Percentiles rank a stretch among this genome's conserved stretches.
Conservation (phyloP, 2,797 vertebrate genomes). For the Sciurus carolinensis region DNA sequence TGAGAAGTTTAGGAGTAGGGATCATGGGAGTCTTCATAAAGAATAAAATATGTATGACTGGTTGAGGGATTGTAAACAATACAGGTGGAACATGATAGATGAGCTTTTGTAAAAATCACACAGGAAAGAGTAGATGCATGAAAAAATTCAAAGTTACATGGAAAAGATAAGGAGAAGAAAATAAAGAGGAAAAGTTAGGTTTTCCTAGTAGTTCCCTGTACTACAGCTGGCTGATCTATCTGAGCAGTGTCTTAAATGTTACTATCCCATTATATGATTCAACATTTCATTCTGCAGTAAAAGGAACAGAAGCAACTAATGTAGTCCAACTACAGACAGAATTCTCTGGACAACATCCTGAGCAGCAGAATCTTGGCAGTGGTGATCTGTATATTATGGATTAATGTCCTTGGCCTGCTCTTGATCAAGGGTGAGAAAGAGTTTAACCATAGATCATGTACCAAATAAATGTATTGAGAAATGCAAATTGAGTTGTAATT, state of each 20-base stretch:
- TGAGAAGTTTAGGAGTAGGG: slow-evolving; percentile 7
- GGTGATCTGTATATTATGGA: background rate
- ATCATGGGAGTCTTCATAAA: background rate
- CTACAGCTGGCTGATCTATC: background rate
- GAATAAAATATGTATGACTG: slow-evolving; percentile 42
- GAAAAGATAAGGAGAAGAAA: slow-evolving; percentile 46
- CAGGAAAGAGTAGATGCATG: background rate
- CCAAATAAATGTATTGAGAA: background rate
- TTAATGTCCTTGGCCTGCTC: slow-evolving; percentile 1
- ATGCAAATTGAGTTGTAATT: slow-evolving; percentile 11
- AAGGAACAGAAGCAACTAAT: background rate
- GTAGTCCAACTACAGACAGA: background rate
- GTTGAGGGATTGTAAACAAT: slow-evolving; percentile 38
- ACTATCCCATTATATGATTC: background rate
- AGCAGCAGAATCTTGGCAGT: background rate
- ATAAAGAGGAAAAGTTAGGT: background rate
- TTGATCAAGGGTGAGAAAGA: slow-evolving; percentile 36
- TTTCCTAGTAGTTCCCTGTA: background rate
- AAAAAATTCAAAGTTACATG: background rate
- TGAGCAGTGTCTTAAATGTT: background rate
- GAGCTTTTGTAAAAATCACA: slow-evolving; percentile 32
- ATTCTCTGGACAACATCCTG: background rate
- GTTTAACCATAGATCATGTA: background rate
- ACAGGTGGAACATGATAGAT: background rate
- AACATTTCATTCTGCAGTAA: background rate